These are phyloP conservation scores for Eupelmus urozonus DNA, from an alignment of 2,888 invertebrate genomes.

Conservation along the genomic window DNA sequence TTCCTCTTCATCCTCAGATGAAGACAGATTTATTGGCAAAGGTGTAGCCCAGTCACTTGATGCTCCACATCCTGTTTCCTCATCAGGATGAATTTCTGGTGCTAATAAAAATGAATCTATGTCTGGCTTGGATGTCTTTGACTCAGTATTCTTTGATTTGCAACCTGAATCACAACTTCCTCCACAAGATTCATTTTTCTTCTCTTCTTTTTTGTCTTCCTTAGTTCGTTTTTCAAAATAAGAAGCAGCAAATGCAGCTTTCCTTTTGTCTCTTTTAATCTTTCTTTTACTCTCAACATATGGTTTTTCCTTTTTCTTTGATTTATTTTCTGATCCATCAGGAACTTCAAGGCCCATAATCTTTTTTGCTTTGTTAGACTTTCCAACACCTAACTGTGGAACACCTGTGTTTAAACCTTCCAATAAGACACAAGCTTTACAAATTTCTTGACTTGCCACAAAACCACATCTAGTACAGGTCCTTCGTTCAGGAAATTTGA, in stretches of 20 bases:
- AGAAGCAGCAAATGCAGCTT: too few species aligned
- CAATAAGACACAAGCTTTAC: slow-evolving; percentile 96
- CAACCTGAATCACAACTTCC: slow-evolving; percentile 38
- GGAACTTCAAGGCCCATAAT: slow-evolving; percentile 61
- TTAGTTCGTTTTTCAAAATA: too few species aligned
- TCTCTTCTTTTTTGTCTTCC: too few species aligned
- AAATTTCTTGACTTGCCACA: slow-evolving; percentile 93
- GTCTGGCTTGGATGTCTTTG: background rate
- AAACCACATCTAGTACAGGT: slow-evolving; percentile 92
- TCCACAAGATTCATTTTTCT: slow-evolving; percentile 32
- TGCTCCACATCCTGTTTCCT: slow-evolving; percentile 17
- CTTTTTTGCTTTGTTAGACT: slow-evolving; percentile 85
- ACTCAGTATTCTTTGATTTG: background rate
- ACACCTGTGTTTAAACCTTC: slow-evolving; percentile 97
- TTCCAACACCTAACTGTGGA: slow-evolving; percentile 93
- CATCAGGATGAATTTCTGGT: background rate
- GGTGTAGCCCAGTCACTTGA: background rate
- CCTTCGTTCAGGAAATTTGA: slow-evolving; percentile 89
- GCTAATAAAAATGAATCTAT: slow-evolving; percentile 6
- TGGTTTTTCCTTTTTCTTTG: slow-evolving; percentile 28
- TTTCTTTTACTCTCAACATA: slow-evolving; percentile 48
- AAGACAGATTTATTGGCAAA: background rate
- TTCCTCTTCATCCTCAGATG: slow-evolving; percentile 6
- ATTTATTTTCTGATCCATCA: slow-evolving; percentile 58
- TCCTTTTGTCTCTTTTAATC: slow-evolving; percentile 52